Conservation (phyloP, 2,797 vertebrate species). For the Orientallactaga sibirica region DNA sequence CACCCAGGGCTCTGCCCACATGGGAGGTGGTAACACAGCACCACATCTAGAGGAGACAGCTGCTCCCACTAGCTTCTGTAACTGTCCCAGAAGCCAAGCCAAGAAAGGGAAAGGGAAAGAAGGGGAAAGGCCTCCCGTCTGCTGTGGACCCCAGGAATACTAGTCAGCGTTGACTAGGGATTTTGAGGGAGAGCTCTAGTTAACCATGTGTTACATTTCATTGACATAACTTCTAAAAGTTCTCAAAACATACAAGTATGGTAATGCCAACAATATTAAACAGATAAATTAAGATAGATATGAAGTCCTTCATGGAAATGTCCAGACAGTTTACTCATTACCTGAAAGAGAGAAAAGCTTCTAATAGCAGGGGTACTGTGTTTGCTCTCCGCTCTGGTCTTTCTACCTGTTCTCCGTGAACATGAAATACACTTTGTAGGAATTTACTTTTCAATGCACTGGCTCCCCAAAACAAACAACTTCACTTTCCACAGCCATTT, state of each 20-base stretch:
- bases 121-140: neutral
- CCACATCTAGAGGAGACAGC: slow-evolving; percentile 81
- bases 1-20: neutral
- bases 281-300: neutral
- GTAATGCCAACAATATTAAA: slow-evolving; percentile 1
- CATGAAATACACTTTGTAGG: neutral
- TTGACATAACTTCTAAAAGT: neutral
- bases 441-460: neutral
- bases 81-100: slow-evolving; percentile 77
- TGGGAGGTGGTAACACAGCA: slow-evolving; percentile 77
- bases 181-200: neutral
- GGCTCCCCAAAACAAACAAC: neutral
- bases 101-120: slow-evolving; percentile 5
- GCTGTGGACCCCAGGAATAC: neutral
- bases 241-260: neutral
- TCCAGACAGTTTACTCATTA: neutral
- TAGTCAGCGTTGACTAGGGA: slow-evolving; percentile 62
- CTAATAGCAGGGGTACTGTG: neutral
- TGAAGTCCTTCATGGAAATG: neutral
- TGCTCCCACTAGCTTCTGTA: slow-evolving; percentile 71
- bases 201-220: neutral
- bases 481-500: neutral
- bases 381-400: neutral
- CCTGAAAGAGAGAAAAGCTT: neutral
- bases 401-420: neutral